Evolutionary conservation across 2,888 invertebrate genomes (phyloP).

Genomic region (Drosophila mettleri): DNA sequence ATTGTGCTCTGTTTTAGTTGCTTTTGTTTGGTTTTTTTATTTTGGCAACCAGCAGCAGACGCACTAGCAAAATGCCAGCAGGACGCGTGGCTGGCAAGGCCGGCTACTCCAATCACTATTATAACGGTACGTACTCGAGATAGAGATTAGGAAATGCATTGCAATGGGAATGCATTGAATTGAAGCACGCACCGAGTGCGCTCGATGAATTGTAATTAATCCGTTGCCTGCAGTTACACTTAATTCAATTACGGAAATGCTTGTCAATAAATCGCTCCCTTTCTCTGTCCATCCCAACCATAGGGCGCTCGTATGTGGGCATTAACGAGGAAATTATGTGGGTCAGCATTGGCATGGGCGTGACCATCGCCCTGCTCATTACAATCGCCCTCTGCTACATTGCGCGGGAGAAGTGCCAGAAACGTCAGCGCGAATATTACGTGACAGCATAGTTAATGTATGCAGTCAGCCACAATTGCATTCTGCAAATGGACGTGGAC

Average conservation of each 20-base stretch:
- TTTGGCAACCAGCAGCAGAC: slow-evolving; percentile 29
- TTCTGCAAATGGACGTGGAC: slow-evolving; percentile 10
- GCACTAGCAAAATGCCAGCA: slow-evolving; percentile 82
- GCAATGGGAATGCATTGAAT: slow-evolving; percentile 8
- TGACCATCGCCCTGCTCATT: slow-evolving; percentile 91
- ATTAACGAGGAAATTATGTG: slow-evolving; percentile 95
- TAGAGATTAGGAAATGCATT: neutral
- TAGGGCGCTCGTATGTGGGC: slow-evolving; percentile 93
- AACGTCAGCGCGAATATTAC: slow-evolving; percentile 89
- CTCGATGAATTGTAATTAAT: slow-evolving; percentile 17
- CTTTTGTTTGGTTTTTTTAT: slow-evolving; percentile 10
- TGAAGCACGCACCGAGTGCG: slow-evolving; percentile 11
- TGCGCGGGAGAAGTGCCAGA: slow-evolving; percentile 92
- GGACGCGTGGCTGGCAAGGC: slow-evolving; percentile 85
- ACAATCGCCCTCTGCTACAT: slow-evolving; percentile 93
- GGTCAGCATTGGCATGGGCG: slow-evolving; percentile 91
- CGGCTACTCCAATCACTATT: slow-evolving; percentile 84
- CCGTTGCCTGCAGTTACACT: neutral
- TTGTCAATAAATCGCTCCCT: slow-evolving; percentile 1
- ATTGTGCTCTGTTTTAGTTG: neutral
- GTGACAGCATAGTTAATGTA: slow-evolving; percentile 88
- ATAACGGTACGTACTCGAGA: slow-evolving; percentile 79
- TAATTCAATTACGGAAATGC: slow-evolving; percentile 1
- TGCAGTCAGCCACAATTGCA: slow-evolving; percentile 46
- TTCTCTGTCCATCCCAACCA: neutral